These are phyloP conservation scores for Eristalis tenax DNA, from an alignment of 2,888 invertebrate species.

Conservation along the genomic window DNA sequence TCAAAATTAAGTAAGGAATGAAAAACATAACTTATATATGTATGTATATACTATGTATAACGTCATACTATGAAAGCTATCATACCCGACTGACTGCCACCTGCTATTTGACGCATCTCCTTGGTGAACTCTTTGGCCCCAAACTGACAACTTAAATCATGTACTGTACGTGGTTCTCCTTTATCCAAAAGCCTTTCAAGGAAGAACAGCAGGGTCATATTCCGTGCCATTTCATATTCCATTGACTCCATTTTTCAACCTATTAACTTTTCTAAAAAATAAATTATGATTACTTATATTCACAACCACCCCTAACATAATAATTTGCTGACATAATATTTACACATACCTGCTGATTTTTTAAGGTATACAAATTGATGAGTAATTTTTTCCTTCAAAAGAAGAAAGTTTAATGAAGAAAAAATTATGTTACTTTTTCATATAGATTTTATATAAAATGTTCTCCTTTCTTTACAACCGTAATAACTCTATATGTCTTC, in stretches of 20 bases:
- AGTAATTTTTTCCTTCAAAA: slow-evolving; percentile 16
- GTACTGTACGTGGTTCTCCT: slow-evolving; percentile 95
- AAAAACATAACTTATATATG: too few species aligned
- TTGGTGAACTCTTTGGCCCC: slow-evolving; percentile 99
- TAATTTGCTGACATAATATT: slow-evolving; percentile 14
- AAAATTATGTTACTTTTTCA: neutral
- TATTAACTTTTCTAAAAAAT: neutral
- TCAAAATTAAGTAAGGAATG: too few species aligned
- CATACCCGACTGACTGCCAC: slow-evolving; percentile 95
- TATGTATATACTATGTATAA: too few species aligned
- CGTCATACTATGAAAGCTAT: neutral
- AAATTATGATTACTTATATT: slow-evolving; percentile 2
- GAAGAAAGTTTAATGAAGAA: slow-evolving; percentile 16
- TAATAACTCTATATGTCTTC: neutral
- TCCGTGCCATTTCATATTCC: slow-evolving; percentile 96
- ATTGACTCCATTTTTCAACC: slow-evolving; percentile 89
- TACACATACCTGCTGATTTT: slow-evolving; percentile 37
- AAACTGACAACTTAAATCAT: slow-evolving; percentile 99
- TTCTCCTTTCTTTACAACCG: neutral
- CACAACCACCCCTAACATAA: neutral
- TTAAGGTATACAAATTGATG: slow-evolving; percentile 1
- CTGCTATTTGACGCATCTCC: slow-evolving; percentile 98
- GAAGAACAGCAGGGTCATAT: slow-evolving; percentile 98
- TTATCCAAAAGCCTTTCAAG: slow-evolving; percentile 98
- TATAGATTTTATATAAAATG: neutral